These are phyloP conservation scores for Campoletis sonorensis DNA, from an alignment of 1,140 invertebrate species.

Conservation along the genomic window DNA sequence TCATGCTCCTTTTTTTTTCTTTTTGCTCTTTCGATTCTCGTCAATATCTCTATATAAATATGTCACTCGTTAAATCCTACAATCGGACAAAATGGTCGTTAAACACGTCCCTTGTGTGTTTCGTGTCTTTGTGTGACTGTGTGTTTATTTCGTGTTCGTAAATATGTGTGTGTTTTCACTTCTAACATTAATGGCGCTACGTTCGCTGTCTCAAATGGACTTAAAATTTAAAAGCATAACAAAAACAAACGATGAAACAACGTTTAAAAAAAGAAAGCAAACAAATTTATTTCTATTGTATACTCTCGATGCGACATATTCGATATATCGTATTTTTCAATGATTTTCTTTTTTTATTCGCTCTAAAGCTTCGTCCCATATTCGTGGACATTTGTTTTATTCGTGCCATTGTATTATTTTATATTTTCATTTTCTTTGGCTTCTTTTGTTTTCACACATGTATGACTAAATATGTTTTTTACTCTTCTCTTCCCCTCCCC, in stretches of 20 bases:
- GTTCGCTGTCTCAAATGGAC: not conserved
- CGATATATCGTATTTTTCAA: slow-evolving; percentile 39
- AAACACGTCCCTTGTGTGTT: no score
- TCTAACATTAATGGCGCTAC: slow-evolving; percentile 49
- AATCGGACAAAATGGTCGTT: no score
- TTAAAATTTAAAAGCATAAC: slow-evolving; percentile 13
- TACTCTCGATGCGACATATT: slow-evolving; percentile 36
- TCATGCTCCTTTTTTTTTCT: slow-evolving; percentile 38
- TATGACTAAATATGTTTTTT: slow-evolving; percentile 37
- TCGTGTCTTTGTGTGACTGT: no score
- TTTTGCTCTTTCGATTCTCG: not conserved
- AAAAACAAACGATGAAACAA: slow-evolving; percentile 14
- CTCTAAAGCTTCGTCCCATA: not conserved
- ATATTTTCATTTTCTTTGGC: not conserved
- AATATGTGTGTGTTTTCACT: not conserved
- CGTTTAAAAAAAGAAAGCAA: no score
- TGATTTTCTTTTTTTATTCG: no score
- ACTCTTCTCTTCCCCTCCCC: not conserved
- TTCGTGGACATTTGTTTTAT: slow-evolving; percentile 28
- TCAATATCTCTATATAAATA: no score
- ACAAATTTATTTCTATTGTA: slow-evolving; percentile 39
- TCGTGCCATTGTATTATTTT: slow-evolving; percentile 6
- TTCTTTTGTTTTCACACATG: no score
- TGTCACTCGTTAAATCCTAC: no score
- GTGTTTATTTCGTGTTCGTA: no score